Base-by-base conservation (phyloP, 2,888 invertebrate species). In the Pandemis heparana region DNA sequence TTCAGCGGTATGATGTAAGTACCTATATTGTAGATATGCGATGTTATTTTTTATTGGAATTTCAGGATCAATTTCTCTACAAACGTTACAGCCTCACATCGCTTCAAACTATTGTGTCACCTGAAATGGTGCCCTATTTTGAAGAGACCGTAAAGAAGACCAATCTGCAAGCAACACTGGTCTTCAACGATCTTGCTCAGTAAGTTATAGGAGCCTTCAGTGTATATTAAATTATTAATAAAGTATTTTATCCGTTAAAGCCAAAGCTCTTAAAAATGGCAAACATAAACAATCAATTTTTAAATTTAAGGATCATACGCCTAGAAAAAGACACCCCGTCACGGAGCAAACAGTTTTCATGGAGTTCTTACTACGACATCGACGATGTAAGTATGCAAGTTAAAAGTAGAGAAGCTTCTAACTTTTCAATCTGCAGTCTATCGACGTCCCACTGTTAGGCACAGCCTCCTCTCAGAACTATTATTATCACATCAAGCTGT, bases 321-420 rank as follows among this genome's bases (percentile, higher is more conserved):
- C 51, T 51, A 18, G 71, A 71, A 41, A 71, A 71, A 39, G 23
- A 38, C 8, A 16, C 48, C 23, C 38, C 51, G 16, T 6, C 7
- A 8, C 48, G 66, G 10, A 43, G 60, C 8, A 60, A 66, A 12
- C 41, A 56, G 5, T 71, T 71, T 32, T 71, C 71, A 7, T 71
- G 71, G 71, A 41, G 51, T 5, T 60, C 71, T 7, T 71, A 71
- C 66, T 71, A 71, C 16, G 71, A 71, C 9, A 71, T 71, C 18
- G 71, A 71, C 51, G 71, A 66, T n/a, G 71, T 71, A 41, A 71
- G 66, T 56, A 18, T 4, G 0, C 1, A 61, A 43, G 12, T 14
- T 59, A 7, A 12, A 59, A 32, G 56, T 23, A 59, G 16, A 23
- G 23, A 18, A 59, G 3, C 46, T 32, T 2, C 23, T 32, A 32